Evolutionary conservation across 2,888 invertebrate species (phyloP).

Genomic region (Eustalomyia histrio): DNA sequence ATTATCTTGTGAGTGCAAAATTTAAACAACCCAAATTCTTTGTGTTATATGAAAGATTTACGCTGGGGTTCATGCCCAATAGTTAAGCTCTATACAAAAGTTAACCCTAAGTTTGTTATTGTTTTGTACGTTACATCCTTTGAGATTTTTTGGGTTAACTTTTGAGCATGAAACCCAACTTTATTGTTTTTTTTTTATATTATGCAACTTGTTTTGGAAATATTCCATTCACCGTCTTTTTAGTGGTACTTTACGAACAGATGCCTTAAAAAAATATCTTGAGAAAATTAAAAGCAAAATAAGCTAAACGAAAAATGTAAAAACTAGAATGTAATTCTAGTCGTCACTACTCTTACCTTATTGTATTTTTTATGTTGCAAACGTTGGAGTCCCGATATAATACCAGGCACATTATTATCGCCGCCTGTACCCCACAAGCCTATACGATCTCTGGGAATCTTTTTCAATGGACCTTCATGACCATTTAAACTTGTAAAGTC

Average conservation of each 20-base stretch:
- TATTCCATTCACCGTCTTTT: neutral
- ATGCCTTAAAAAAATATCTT: neutral
- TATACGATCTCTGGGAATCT: constrained; percentile 72
- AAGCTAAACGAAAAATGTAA: neutral
- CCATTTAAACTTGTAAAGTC: constrained; percentile 31
- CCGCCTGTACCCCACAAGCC: constrained; percentile 74
- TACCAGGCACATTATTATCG: constrained; percentile 75
- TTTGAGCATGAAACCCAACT: too few relatives aligned
- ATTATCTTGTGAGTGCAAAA: neutral
- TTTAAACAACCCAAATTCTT: constrained; percentile 14
- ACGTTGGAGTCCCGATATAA: constrained; percentile 74
- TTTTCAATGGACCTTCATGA: constrained; percentile 9
- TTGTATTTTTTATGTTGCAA: constrained; percentile 74
- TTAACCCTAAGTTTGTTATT: too few relatives aligned
- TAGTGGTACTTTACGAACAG: neutral
- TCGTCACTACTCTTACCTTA: constrained; percentile 73
- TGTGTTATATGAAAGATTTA: neutral
- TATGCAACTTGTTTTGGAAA: constrained; percentile 12
- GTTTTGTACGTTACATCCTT: too few relatives aligned
- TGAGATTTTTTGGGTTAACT: too few relatives aligned
- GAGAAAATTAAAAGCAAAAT: neutral
- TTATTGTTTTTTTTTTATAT: neutral
- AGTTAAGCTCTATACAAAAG: too few relatives aligned
- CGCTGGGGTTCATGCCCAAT: too few relatives aligned
- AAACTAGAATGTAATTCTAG: neutral